These are phyloP conservation scores for Drosophila borborema DNA, from an alignment of 2,888 invertebrate genomes.

Conservation along the genomic window DNA sequence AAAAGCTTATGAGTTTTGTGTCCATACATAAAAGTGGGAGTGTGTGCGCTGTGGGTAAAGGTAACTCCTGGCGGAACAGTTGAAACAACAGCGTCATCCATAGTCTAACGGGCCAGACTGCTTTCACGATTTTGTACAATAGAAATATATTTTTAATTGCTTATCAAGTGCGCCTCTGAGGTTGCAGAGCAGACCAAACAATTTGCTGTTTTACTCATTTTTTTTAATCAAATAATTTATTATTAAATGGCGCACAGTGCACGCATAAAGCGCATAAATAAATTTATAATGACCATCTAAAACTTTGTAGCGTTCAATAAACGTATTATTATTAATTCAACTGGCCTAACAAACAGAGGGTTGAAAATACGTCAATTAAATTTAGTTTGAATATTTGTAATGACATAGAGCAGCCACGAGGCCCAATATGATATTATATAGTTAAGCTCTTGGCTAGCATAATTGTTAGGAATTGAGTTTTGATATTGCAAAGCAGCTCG, in stretches of 20 bases:
- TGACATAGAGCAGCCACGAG: conserved; percentile 3
- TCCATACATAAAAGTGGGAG: conserved; percentile 1
- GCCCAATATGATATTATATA: neutral
- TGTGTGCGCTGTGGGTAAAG: conserved; percentile 26
- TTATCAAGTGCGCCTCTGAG: conserved; percentile 38
- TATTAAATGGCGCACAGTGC: conserved; percentile 27
- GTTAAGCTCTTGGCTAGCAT: neutral
- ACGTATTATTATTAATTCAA: conserved; percentile 50
- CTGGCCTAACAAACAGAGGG: conserved; percentile 6
- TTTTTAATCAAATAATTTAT: conserved; percentile 41
- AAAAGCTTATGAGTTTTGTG: conserved; percentile 68
- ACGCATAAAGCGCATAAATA: conserved; percentile 55
- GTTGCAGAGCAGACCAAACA: conserved; percentile 19
- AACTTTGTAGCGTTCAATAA: conserved; percentile 48
- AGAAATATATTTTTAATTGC: conserved; percentile 59
- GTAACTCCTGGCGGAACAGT: conserved; percentile 39
- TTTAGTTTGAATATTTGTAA: conserved; percentile 14
- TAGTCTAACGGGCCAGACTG: conserved; percentile 51
- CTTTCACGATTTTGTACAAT: conserved; percentile 50
- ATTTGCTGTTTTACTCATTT: conserved; percentile 35
- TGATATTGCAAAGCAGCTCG: neutral
- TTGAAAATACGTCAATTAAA: conserved; percentile 30
- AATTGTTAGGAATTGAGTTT: neutral
- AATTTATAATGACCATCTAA: conserved; percentile 46
- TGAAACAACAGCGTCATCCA: conserved; percentile 32